Evolutionary conservation across 2,113 vertebrate species (phyloP).

Genomic region (Ptyas mucosa): DNA sequence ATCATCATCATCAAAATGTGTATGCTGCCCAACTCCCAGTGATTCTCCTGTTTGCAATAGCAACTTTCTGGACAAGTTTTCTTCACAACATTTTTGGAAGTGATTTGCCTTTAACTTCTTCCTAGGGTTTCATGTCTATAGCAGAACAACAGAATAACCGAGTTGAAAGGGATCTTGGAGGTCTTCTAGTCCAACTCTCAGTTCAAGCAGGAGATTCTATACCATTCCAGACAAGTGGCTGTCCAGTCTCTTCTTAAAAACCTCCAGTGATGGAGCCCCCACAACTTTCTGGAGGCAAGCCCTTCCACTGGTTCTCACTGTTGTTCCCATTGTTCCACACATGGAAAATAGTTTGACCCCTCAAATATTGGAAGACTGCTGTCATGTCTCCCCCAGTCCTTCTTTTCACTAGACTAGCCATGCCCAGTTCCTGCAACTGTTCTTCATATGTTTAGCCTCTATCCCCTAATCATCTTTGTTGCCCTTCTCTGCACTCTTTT

Average conservation of each 20-base stretch:
- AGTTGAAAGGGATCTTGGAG: background rate
- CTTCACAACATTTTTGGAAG: background rate
- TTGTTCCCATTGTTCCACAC: background rate
- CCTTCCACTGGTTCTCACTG: background rate
- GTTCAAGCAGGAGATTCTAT: background rate
- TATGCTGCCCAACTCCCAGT: background rate
- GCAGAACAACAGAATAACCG: background rate
- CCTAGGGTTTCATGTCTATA: background rate
- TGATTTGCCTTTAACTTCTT: background rate
- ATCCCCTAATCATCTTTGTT: background rate
- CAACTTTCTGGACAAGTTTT: background rate
- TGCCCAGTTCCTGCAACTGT: background rate
- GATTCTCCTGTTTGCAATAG: background rate
- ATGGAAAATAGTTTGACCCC: background rate
- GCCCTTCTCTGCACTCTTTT: background rate
- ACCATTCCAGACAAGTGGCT: background rate
- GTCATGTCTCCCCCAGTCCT: background rate
- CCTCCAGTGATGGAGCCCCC: background rate
- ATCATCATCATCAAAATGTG: background rate
- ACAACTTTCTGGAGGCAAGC: background rate
- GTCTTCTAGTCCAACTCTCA: background rate
- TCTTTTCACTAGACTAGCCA: background rate
- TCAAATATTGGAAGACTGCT: background rate
- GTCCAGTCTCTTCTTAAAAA: background rate
- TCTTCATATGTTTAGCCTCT: background rate